Evolutionary conservation across 2,797 vertebrate genomes (phyloP).

Genomic region (Acridotheres tristis): DNA sequence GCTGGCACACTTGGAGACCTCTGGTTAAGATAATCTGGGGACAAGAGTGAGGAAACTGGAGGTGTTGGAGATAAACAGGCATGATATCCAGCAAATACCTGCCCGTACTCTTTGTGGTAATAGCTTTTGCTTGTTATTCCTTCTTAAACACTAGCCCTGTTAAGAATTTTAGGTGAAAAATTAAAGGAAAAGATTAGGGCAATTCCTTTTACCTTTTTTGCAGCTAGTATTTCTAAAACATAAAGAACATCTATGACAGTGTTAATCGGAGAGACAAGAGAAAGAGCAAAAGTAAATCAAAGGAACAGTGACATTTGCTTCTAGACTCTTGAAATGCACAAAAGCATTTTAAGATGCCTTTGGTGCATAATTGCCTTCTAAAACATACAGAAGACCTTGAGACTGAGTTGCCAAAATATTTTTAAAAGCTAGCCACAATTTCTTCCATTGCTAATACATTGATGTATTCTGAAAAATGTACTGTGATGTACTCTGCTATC

Average conservation of each 20-base stretch:
- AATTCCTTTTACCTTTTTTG: background rate
- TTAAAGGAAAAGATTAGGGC: background rate
- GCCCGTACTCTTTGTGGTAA: background rate
- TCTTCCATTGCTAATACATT: background rate
- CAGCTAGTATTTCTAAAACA: background rate
- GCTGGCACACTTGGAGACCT: conserved; percentile 7
- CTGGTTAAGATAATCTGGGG: background rate
- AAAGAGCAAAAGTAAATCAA: background rate
- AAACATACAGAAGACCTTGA: background rate
- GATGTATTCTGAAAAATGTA: background rate
- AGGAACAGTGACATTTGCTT: background rate
- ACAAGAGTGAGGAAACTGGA: background rate
- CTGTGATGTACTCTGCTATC: background rate
- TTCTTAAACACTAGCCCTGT: background rate
- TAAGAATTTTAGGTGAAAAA: background rate
- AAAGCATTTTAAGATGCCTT: background rate
- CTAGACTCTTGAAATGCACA: background rate
- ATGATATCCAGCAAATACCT: background rate
- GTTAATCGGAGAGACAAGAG: background rate
- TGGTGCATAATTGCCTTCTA: background rate
- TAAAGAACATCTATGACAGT: background rate
- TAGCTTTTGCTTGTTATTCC: background rate
- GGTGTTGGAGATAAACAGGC: background rate
- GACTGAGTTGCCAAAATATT: background rate
- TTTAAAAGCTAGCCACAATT: background rate